Conservation (phyloP, 2,888 invertebrate genomes). For the Latrodectus hesperus region DNA sequence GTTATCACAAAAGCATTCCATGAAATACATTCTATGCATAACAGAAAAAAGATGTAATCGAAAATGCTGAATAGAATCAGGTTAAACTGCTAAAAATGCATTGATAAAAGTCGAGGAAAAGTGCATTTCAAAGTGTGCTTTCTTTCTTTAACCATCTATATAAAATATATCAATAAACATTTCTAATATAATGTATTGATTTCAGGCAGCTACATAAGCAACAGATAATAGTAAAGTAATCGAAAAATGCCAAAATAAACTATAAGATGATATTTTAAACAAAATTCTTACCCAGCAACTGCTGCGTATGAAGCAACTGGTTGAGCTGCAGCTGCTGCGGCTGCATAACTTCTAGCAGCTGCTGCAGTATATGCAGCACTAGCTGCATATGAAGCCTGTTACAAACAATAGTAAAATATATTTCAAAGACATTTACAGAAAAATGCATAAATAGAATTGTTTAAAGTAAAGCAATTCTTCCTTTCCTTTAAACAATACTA, state of each 20-base stretch:
- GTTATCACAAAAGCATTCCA: neutral
- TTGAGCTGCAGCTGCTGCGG: slow-evolving; percentile 73
- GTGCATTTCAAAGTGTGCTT: slow-evolving; percentile 2
- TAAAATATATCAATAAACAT: neutral
- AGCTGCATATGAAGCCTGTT: slow-evolving; percentile 71
- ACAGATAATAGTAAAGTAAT: too few relatives aligned
- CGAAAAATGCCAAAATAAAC: neutral
- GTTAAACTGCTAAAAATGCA: neutral
- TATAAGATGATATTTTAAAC: neutral
- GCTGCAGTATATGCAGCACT: slow-evolving; percentile 73
- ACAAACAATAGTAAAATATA: too few relatives aligned
- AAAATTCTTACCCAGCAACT: slow-evolving; percentile 70
- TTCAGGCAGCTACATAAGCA: too few relatives aligned
- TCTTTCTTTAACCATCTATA: neutral
- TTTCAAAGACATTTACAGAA: too few relatives aligned
- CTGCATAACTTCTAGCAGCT: slow-evolving; percentile 73
- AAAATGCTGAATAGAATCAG: slow-evolving; percentile 24
- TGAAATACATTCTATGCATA: slow-evolving; percentile 1
- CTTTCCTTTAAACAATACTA: too few relatives aligned
- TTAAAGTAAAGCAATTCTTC: too few relatives aligned
- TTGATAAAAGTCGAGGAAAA: neutral
- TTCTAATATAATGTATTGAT: too few relatives aligned
- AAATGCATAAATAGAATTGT: too few relatives aligned
- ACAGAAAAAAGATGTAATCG: slow-evolving; percentile 40
- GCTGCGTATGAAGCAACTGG: slow-evolving; percentile 72